Conservation (phyloP, 2,113 vertebrate genomes). For the Otis tarda region DNA sequence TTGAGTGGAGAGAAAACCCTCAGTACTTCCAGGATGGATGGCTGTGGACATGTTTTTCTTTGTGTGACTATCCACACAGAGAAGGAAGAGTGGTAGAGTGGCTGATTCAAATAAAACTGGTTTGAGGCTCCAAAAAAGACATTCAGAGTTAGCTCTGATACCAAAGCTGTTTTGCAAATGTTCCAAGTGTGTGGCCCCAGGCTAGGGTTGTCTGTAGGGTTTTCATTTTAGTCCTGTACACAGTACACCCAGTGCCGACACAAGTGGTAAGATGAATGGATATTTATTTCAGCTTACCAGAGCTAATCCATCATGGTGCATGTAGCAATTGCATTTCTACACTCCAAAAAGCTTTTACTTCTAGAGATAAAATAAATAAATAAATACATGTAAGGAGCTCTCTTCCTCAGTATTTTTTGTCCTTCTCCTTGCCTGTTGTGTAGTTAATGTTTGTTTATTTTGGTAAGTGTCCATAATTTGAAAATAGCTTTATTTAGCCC, state of each 20-base stretch:
- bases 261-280: conserved; percentile 63
- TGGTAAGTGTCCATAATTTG: conserved; percentile 61
- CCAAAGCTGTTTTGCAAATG: background rate
- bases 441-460: conserved; percentile 62
- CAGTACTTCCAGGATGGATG: background rate
- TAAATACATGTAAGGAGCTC: conserved; percentile 36
- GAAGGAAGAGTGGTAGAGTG: background rate
- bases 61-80: background rate
- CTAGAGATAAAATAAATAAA: conserved; percentile 69
- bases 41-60: background rate
- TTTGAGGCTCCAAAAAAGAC: background rate
- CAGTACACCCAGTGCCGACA: background rate
- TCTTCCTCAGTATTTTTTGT: conserved; percentile 17
- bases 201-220: conserved; percentile 17
- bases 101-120: background rate
- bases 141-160: background rate
- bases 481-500: conserved; percentile 67
- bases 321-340: conserved; percentile 58
- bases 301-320: conserved; percentile 69
- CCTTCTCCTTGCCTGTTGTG: background rate
- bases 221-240: conserved; percentile 30
- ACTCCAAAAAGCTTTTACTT: conserved; percentile 51
- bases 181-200: background rate
- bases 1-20: background rate
- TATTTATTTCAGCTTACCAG: conserved; percentile 64